Evolutionary conservation across 2,888 invertebrate genomes (phyloP).

Genomic region (Zaprionus obscuricornis): DNA sequence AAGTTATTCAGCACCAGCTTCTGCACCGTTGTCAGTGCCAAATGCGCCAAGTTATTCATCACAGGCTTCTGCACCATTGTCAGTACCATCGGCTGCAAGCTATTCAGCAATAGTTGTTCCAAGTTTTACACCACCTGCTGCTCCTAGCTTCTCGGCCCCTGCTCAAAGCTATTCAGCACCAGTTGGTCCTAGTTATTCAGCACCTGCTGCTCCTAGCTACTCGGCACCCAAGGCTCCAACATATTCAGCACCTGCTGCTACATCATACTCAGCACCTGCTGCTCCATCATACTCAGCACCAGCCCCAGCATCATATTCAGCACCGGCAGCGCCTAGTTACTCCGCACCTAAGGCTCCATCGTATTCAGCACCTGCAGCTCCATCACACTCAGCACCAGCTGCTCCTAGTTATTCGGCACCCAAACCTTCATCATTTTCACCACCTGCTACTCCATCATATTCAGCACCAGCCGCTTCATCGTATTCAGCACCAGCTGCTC

Average conservation of each 20-base stretch:
- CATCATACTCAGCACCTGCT: slow-evolving; percentile 8
- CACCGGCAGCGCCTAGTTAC: slow-evolving; percentile 1
- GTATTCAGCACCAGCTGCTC: slow-evolving; percentile 18
- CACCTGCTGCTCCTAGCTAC: slow-evolving; percentile 7
- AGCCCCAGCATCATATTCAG: slow-evolving; percentile 21
- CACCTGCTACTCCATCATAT: slow-evolving; percentile 14
- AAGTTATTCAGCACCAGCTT: slow-evolving; percentile 19
- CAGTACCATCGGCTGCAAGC: slow-evolving; percentile 13
- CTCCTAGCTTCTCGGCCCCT: slow-evolving; percentile 17
- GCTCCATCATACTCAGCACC: slow-evolving; percentile 9
- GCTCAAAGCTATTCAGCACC: slow-evolving; percentile 20
- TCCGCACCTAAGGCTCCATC: neutral
- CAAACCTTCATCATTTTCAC: slow-evolving; percentile 1
- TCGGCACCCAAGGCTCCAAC: slow-evolving; percentile 1
- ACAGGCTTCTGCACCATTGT: slow-evolving; percentile 1
- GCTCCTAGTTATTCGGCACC: slow-evolving; percentile 30
- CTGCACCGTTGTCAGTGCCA: neutral
- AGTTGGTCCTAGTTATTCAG: neutral
- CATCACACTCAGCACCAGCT: neutral
- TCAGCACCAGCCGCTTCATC: slow-evolving; percentile 5
- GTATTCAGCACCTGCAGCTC: neutral
- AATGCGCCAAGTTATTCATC: slow-evolving; percentile 9
- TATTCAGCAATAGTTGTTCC: slow-evolving; percentile 27
- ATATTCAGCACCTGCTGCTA: slow-evolving; percentile 5
- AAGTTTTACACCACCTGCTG: slow-evolving; percentile 17